These are phyloP conservation scores for Epistrophe eligans DNA, from an alignment of 2,888 invertebrate genomes.

Conservation along the genomic window DNA sequence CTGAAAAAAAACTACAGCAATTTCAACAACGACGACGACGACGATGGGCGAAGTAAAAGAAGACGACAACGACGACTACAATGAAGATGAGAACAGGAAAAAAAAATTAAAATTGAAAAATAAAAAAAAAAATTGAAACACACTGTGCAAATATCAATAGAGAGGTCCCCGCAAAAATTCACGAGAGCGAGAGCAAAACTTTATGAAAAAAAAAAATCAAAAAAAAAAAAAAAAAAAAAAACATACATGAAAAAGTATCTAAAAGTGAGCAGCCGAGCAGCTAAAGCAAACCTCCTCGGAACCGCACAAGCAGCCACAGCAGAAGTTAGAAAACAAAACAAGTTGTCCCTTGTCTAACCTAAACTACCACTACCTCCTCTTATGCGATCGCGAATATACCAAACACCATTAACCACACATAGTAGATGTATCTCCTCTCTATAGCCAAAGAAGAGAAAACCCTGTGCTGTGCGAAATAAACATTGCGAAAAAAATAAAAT, in stretches of 20 bases:
- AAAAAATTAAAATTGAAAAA: conserved; percentile 41
- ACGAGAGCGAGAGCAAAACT: conserved; percentile 73
- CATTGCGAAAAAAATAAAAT: conserved; percentile 66
- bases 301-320: conserved; percentile 52
- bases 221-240: conserved; percentile 9
- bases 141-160: conserved; percentile 76
- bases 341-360: conserved; percentile 75
- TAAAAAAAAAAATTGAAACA: conserved; percentile 29
- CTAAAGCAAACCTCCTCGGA: conserved; percentile 41
- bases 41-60: conserved; percentile 63
- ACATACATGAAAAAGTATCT: conserved; percentile 71
- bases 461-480: conserved; percentile 64
- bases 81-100: conserved; percentile 64
- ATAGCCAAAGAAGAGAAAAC: conserved; percentile 63
- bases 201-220: conserved; percentile 46
- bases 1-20: conserved; percentile 51
- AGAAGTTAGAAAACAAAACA: conserved; percentile 73
- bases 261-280: conserved; percentile 53
- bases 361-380: conserved; percentile 69
- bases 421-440: conserved; percentile 38
- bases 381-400: conserved; percentile 45
- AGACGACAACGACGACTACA: conserved; percentile 73
- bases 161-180: conserved; percentile 72
- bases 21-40: conserved; percentile 45
- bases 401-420: conserved; percentile 40